Evolutionary conservation across 2,113 vertebrate genomes (phyloP).

Genomic region (Uria aalge): DNA sequence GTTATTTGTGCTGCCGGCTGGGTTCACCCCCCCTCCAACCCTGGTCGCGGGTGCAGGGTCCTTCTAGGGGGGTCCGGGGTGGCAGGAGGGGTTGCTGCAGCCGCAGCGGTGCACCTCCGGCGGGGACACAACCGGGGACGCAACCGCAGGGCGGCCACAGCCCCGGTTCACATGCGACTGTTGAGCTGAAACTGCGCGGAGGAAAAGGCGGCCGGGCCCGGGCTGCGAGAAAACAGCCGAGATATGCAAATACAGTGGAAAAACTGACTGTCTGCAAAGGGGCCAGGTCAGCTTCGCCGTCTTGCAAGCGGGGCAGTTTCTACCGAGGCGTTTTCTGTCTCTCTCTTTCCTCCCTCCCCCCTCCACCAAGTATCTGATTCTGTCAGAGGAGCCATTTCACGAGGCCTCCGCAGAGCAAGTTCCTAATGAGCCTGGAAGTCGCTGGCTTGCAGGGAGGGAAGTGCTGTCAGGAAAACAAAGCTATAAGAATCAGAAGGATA

Average conservation of each 20-base stretch:
- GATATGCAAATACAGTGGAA: conserved; percentile 72
- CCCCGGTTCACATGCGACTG: neutral
- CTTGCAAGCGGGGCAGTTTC: neutral
- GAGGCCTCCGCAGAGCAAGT: neutral
- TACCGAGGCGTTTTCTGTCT: neutral
- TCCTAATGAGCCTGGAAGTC: neutral
- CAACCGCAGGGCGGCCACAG: neutral
- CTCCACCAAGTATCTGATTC: neutral
- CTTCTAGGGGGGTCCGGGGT: neutral
- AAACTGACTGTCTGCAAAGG: conserved; percentile 17
- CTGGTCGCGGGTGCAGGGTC: neutral
- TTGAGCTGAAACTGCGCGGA: neutral
- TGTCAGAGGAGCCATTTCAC: neutral
- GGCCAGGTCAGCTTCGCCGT: neutral
- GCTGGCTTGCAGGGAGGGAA: neutral
- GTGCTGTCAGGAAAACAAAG: neutral
- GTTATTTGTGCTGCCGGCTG: neutral
- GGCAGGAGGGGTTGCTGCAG: neutral
- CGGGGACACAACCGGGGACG: neutral
- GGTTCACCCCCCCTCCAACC: too few species aligned
- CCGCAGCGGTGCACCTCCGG: neutral
- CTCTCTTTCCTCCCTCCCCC: neutral
- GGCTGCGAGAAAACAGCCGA: conserved; percentile 4
- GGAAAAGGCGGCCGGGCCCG: neutral
- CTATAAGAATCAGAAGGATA: neutral